Base-by-base conservation (phyloP, 2,113 vertebrate species). In the Hippocampus guttulatus region DNA sequence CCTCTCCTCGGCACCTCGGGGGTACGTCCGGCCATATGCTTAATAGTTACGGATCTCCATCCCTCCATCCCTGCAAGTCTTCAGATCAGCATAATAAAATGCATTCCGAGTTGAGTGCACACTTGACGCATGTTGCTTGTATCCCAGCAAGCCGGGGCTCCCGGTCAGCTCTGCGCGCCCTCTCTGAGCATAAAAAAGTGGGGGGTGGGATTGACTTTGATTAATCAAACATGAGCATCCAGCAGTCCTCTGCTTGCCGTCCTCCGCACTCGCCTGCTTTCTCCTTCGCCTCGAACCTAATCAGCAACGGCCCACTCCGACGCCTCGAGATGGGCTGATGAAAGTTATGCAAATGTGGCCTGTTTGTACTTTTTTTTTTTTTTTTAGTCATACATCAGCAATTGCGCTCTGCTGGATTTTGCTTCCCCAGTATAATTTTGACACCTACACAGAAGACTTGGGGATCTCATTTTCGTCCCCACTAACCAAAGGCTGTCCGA, bases 201-300 rank as follows among this genome's bases (percentile, higher is more conserved):
- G 33, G 33, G 33, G 33, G 5, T 5, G 33, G 33, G 33, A 5
- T 74, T 62, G 67, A 85, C 89, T 91, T 92, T 92, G 90, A 92
- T 92, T 89, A 90, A 90, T 91, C 89, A 92, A 92, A 91, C 88
- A 92, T 93, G 90, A 91, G 86, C 82, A 87, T 90, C 86, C 90
- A 89, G 84, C 69, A 52, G 89, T 86, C 89, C 86, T 83, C 74
- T 77, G 84, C 87, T 79, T 45, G 73, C 75, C 15, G 74, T 83
- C 87, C 81, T 83, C 83, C 78, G 74, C 80, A 75, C 74, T 82
- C 81, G 75, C 76, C 78, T 75, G 69, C 73, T 75, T 76, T 85
- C 55, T 52, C 78, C 77, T 79, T 82, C 75, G 64, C 86, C 80
- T 87, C 86, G 80, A 85, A 83, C 84, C 86, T 82, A 91, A 87